Conservation (phyloP, 2,113 vertebrate genomes). For the Gorsachius goisagi region DNA sequence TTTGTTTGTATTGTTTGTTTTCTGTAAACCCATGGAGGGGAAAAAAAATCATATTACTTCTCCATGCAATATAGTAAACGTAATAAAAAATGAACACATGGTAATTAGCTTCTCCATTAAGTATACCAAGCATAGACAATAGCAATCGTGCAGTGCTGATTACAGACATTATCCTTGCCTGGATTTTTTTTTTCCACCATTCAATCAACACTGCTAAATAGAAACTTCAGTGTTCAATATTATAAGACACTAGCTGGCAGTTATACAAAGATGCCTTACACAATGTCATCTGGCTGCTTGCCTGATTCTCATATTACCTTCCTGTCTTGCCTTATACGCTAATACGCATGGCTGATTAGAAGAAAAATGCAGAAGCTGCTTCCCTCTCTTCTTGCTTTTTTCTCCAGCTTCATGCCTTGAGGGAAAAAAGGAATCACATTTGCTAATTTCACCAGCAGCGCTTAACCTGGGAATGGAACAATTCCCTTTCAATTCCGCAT, state of each 20-base stretch:
- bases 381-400: slow-evolving; percentile 46
- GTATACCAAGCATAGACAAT: slow-evolving; percentile 62
- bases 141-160: slow-evolving; percentile 57
- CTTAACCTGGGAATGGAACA: slow-evolving; percentile 23
- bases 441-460: slow-evolving; percentile 24
- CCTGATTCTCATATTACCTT: slow-evolving; percentile 67
- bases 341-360: slow-evolving; percentile 64
- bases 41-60: slow-evolving; percentile 54
- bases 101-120: slow-evolving; percentile 67
- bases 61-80: slow-evolving; percentile 48
- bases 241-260: slow-evolving; percentile 68
- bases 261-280: slow-evolving; percentile 69
- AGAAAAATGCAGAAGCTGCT: slow-evolving; percentile 61
- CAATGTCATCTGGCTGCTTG: slow-evolving; percentile 68
- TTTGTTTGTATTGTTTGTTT: slow-evolving; percentile 65
- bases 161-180: slow-evolving; percentile 66
- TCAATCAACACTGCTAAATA: slow-evolving; percentile 68
- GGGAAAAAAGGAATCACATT: slow-evolving; percentile 48
- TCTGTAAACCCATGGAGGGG: slow-evolving; percentile 42
- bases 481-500: not conserved
- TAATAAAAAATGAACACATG: slow-evolving; percentile 63
- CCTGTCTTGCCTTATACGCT: slow-evolving; percentile 54
- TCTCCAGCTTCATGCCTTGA: slow-evolving; percentile 37
- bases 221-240: slow-evolving; percentile 69
- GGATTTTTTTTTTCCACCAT: slow-evolving; percentile 48